A percentile compares a stretch with the other conserved stretches of the same genome.
Evolutionary conservation across 2,113 vertebrate genomes (phyloP).

Genomic region (Strix uralensis): DNA sequence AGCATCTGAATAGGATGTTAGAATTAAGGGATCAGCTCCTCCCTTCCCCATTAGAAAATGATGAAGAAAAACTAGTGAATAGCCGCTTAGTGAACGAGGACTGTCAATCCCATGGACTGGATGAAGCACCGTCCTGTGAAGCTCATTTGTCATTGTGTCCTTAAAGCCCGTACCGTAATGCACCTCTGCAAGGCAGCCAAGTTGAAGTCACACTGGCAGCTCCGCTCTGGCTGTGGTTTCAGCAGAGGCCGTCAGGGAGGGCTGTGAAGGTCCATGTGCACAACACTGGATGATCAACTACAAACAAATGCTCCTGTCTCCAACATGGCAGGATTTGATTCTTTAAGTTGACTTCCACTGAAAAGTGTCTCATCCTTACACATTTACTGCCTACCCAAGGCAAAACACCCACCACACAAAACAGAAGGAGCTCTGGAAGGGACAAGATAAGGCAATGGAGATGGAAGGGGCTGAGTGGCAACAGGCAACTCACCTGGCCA

Average conservation of each 20-base stretch:
- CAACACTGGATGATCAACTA: neutral
- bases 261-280: fast-evolving
- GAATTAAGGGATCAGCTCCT: slow-evolving; percentile 44
- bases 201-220: neutral
- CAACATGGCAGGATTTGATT: neutral
- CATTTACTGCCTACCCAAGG: neutral
- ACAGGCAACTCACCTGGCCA: neutral
- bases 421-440: neutral
- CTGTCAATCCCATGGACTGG: neutral
- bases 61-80: neutral
- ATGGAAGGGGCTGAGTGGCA: neutral
- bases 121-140: neutral
- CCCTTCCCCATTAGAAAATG: neutral
- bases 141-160: neutral
- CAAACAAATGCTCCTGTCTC: neutral
- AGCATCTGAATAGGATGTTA: slow-evolving; percentile 1
- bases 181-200: neutral
- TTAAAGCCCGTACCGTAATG: neutral
- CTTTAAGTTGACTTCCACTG: neutral
- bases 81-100: neutral
- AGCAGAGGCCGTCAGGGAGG: neutral
- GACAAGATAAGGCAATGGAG: neutral
- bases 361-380: neutral
- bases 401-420: neutral
- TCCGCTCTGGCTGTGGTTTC: neutral